Percentiles rank a stretch among this genome's conserved stretches.
Evolutionary conservation across 2,113 vertebrate genomes (phyloP).

Genomic region (Chrysemys picta): DNA sequence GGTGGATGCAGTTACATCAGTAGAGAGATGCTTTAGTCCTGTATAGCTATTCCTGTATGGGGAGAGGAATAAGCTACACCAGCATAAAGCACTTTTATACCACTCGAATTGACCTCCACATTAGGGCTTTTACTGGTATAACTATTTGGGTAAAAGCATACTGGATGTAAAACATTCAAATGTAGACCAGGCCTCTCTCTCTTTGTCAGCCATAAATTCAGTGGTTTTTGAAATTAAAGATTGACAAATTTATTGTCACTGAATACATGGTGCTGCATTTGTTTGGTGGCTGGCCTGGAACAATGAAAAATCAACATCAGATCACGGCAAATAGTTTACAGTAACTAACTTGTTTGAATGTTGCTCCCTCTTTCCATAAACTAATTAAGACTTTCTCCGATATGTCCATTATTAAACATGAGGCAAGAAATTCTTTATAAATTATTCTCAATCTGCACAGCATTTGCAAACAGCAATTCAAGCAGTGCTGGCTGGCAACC

Average conservation of each 20-base stretch:
- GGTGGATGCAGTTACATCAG: neutral
- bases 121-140: neutral
- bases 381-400: neutral
- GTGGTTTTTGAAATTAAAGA: neutral
- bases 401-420: accelerated
- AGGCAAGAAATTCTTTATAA: neutral
- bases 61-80: neutral
- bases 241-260: neutral
- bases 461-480: neutral
- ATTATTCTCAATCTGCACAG: neutral
- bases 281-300: neutral
- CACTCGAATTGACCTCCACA: neutral
- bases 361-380: neutral
- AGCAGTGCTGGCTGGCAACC: accelerated
- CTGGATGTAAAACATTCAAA: neutral
- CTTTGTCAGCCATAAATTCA: neutral
- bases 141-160: neutral
- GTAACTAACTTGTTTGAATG: neutral
- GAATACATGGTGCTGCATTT: neutral
- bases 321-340: neutral
- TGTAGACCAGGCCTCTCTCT: neutral
- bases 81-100: neutral
- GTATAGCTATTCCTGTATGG: neutral
- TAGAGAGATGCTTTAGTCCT: neutral
- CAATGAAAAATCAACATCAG: neutral